These are phyloP conservation scores for Chrysolina americana DNA, from an alignment of 2,888 invertebrate species.

Conservation along the genomic window DNA sequence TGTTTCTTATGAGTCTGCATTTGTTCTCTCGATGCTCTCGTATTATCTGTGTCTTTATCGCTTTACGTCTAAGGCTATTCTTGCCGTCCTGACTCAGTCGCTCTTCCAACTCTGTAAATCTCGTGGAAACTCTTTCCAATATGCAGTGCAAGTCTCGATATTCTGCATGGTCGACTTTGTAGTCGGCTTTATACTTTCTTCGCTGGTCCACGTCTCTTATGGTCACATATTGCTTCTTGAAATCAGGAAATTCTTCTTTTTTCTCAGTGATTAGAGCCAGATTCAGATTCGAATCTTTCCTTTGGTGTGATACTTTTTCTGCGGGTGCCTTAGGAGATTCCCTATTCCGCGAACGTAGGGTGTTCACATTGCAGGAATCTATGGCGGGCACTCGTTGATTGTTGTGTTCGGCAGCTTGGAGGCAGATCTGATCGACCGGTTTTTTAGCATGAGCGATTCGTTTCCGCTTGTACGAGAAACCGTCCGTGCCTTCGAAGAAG, in stretches of 20 bases:
- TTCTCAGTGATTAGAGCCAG: slow-evolving; percentile 48
- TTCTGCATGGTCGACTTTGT: slow-evolving; percentile 90
- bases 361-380: slow-evolving; percentile 69
- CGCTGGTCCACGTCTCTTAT: slow-evolving; percentile 86
- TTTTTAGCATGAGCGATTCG: slow-evolving; percentile 86
- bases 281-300: slow-evolving; percentile 41
- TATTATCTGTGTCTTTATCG: no score
- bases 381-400: slow-evolving; percentile 66
- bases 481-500: slow-evolving; percentile 74
- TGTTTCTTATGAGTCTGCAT: slow-evolving; percentile 81
- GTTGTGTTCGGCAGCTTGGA: slow-evolving; percentile 68
- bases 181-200: slow-evolving; percentile 91
- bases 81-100: slow-evolving; percentile 83
- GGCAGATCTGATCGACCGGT: slow-evolving; percentile 54
- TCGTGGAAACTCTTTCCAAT: no score
- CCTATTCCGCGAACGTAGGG: slow-evolving; percentile 68
- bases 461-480: slow-evolving; percentile 72
- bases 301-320: neutral
- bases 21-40: slow-evolving; percentile 87
- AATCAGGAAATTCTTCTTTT: slow-evolving; percentile 68
- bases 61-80: no score
- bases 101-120: slow-evolving; percentile 75
- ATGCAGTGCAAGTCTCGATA: no score
- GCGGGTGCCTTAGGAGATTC: slow-evolving; percentile 42
- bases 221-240: slow-evolving; percentile 79